phyloP scores from a whole-genome alignment of 1,140 invertebrate species.

The Harpegnathos saltator region DNA sequence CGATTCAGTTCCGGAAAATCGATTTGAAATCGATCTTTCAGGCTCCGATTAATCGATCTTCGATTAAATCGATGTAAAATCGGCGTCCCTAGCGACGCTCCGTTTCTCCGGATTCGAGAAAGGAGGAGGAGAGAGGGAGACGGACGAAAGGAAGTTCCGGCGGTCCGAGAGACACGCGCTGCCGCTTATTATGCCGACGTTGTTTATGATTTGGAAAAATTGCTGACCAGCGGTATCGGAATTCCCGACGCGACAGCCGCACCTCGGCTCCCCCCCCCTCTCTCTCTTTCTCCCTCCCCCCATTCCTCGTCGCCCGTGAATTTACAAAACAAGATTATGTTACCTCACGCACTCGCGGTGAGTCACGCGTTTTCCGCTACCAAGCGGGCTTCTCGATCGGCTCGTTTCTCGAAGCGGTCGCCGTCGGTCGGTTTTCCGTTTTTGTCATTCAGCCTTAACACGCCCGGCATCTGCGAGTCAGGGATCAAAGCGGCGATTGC shows the following conservation, averaged over 20 bases:
- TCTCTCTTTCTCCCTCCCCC: too few relatives aligned
- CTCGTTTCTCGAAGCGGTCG: constrained; percentile 46
- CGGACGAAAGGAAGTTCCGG: too few relatives aligned
- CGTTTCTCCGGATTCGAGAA: too few relatives aligned
- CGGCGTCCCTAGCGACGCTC: too few relatives aligned
- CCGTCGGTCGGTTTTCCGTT: constrained; percentile 28
- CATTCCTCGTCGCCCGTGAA: neutral
- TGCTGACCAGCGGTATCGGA: neutral
- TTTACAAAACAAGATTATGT: constrained; percentile 52
- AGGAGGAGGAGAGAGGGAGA: too few relatives aligned
- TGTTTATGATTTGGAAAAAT: neutral
- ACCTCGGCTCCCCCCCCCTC: neutral
- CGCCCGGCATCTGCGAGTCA: neutral
- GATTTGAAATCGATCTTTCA: too few relatives aligned
- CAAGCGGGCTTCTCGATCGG: constrained; percentile 18
- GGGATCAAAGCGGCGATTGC: constrained; percentile 30
- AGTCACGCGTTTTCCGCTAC: constrained; percentile 34
- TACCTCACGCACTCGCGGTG: constrained; percentile 9
- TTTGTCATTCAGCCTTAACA: too few relatives aligned
- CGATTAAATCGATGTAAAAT: too few relatives aligned
- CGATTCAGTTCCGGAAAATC: too few relatives aligned
- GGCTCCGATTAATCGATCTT: too few relatives aligned
- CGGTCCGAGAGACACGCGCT: too few relatives aligned
- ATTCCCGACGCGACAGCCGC: neutral
- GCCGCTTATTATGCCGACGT: too few relatives aligned